phyloP scores from a whole-genome alignment of 2,797 vertebrate genomes.

The Odontamblyopus lacepedii region DNA sequence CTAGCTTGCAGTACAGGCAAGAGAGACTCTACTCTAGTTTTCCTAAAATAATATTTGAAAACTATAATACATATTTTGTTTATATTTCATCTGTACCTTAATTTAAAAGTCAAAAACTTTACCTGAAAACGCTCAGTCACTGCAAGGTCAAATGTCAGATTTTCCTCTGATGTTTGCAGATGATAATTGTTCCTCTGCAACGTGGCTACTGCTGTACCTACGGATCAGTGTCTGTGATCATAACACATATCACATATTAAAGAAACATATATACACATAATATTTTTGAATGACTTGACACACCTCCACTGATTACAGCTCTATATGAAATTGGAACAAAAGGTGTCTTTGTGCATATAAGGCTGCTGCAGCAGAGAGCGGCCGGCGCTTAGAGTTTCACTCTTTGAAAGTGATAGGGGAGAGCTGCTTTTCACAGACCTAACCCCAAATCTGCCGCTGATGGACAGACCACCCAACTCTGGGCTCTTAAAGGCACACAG shows the following conservation, averaged over 20 bases:
- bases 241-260: neutral
- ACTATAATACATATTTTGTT: neutral
- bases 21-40: neutral
- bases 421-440: conserved; percentile 82
- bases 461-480: conserved; percentile 84
- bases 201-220: conserved; percentile 1
- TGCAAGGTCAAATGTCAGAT: neutral
- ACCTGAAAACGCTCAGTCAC: too few species aligned
- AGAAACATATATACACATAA: conserved; percentile 28
- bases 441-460: conserved; percentile 82
- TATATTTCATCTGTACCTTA: neutral
- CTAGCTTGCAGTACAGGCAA: conserved; percentile 11
- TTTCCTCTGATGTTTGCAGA: neutral
- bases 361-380: conserved; percentile 62
- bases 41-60: neutral
- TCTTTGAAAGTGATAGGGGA: conserved; percentile 85
- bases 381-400: conserved; percentile 77
- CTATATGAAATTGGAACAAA: conserved; percentile 77
- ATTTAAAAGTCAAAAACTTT: too few species aligned
- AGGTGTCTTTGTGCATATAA: conserved; percentile 82
- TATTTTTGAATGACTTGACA: conserved; percentile 71
- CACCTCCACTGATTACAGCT: conserved; percentile 73
- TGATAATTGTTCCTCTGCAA: neutral
- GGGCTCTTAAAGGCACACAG: conserved; percentile 71
- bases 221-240: neutral